Percentiles rank a stretch among this genome's conserved stretches.
Evolutionary conservation across 2,113 vertebrate genomes (phyloP).

Genomic region (Pelmatolapia mariae): DNA sequence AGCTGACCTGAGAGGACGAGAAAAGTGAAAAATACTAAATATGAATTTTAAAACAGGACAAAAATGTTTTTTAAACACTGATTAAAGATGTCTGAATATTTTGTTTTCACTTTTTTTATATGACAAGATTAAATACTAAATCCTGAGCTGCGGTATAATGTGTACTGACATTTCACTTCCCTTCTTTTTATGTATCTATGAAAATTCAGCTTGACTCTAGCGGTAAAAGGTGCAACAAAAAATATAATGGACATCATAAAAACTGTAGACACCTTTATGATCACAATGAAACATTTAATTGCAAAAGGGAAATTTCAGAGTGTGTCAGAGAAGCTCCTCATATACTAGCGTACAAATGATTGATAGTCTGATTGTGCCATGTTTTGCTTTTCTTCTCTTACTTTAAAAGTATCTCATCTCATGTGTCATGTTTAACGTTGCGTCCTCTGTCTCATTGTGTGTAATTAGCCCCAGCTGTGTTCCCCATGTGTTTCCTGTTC

Average conservation of each 20-base stretch:
- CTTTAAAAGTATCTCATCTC: too few relatives aligned
- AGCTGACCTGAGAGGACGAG: conserved; percentile 62
- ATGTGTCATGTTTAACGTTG: too few relatives aligned
- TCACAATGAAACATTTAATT: neutral
- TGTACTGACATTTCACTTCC: neutral
- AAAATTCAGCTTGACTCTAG: neutral
- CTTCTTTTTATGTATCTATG: neutral
- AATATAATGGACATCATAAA: neutral
- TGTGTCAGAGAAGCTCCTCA: neutral
- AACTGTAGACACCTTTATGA: neutral
- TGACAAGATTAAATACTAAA: neutral
- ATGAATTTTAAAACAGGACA: neutral
- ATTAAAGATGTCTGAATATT: neutral
- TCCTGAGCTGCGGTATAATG: neutral
- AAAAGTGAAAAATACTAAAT: neutral
- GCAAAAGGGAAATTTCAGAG: neutral
- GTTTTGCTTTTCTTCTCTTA: too few relatives aligned
- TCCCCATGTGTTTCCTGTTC: too few relatives aligned
- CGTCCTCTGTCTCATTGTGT: too few relatives aligned
- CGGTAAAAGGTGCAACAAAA: neutral
- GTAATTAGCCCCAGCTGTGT: too few relatives aligned
- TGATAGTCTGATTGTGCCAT: too few relatives aligned
- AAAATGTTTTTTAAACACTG: neutral
- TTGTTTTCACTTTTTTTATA: neutral
- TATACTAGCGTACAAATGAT: too few relatives aligned